Conservation (phyloP, 2,888 invertebrate species). For the Lacanobia wlatinum region DNA sequence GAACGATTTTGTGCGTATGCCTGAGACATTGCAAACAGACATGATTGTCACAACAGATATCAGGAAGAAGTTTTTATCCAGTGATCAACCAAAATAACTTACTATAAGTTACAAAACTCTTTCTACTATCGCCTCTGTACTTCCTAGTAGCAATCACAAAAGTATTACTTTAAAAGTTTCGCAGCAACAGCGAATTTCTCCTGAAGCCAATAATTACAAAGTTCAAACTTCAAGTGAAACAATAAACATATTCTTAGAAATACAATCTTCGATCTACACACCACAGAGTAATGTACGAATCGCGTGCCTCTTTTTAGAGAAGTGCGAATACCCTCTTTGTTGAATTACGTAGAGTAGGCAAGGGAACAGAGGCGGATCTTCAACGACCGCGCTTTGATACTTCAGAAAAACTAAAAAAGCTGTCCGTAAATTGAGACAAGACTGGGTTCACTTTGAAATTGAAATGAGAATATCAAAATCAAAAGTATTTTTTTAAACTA, state of each 20-base stretch:
- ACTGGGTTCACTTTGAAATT: too few species aligned
- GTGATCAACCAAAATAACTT: too few species aligned
- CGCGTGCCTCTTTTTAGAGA: conserved; percentile 62
- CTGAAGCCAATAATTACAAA: conserved; percentile 32
- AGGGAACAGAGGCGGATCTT: neutral
- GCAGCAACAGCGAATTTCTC: conserved; percentile 10
- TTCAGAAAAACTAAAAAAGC: too few species aligned
- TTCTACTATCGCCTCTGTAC: neutral
- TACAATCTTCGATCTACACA: conserved; percentile 49
- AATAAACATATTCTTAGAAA: conserved; percentile 53
- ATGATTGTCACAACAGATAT: too few species aligned
- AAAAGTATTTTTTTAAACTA: too few species aligned
- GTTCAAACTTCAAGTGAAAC: conserved; percentile 26
- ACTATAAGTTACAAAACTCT: too few species aligned
- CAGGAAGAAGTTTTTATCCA: too few species aligned
- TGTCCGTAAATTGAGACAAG: too few species aligned
- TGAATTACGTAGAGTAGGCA: conserved; percentile 22
- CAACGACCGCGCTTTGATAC: neutral
- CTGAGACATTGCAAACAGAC: neutral
- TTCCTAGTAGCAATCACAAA: conserved; percentile 7
- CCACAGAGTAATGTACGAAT: conserved; percentile 61
- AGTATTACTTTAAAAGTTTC: neutral
- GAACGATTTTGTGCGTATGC: neutral
- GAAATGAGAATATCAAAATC: too few species aligned
- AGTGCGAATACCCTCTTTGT: conserved; percentile 60